Base-by-base conservation (phyloP, 2,888 invertebrate genomes). In the Nowickia ferox region DNA sequence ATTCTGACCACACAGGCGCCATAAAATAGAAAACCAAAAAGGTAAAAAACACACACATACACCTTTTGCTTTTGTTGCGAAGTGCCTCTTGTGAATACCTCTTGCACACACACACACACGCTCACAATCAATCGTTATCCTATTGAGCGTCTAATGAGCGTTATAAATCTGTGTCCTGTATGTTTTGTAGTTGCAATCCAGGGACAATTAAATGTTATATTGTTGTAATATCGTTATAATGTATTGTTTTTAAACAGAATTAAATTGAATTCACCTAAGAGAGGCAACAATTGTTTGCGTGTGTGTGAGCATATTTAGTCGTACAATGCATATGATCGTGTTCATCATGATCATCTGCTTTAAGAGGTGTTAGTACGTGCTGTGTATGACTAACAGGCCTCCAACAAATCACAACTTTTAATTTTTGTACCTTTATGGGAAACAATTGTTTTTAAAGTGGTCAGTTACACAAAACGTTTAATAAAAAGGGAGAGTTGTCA, bases 1-100 rank as follows among this genome's bases (percentile, higher is more conserved):
- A 15, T 79, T 68, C 80, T 86, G 84, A 61, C 68, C 75, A 87
- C 89, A 87, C 89, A 78, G 87, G 87, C 87, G 87, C 87, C 87
- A 87, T 65, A 40, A 65, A 46, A n/a, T 53, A 40, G 48, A 66
- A 65, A 74, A 79, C 61, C 10, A 68, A 19, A 15, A 19, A 13
- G 6, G 30, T 46, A 66, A 13, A 66, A 46, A 15, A 68, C n/a
- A 69, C 30, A 65, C n/a, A 72, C 63, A 46, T 38, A 30, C n/a
- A 19, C 42, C 57, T 65, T 17, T 38, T 65, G 51, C 40, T 19
- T 51, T 81, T 75, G 72, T 77, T 82, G 65, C 66, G 48, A 72
- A 77, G 77, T 72, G 81, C 57, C 81, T 84, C 72, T 79, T 83
- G 76, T 82, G 78, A 79, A 71, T 78, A 76, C 83, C 79, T 75